Base-by-base conservation (phyloP, 2,113 vertebrate species). In the Caloenas nicobarica region DNA sequence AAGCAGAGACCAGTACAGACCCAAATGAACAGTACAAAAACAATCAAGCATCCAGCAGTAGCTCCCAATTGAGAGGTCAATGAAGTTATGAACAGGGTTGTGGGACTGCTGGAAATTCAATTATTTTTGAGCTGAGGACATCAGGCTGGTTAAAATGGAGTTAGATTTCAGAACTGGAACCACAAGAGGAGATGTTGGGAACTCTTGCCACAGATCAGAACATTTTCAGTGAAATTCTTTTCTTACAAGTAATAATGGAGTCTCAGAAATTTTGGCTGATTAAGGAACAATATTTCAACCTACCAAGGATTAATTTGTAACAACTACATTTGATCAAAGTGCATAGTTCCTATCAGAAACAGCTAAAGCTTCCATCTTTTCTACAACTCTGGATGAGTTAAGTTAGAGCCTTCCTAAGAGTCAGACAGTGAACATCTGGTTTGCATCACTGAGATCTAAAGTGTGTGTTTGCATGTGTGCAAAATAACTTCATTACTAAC, bases 381-480 rank as follows among this genome's bases (percentile, higher is more conserved):
- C 60, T 90, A 28, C 33, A 70, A 77, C 11, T 51, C 40, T 56
- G 26, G 85, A 68, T 54, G 46, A 91, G 71, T 81, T 91, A 91
- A 88, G 80, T 86, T 51, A 62, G 50, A 70, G 28, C 53, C 34
- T 93, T 85, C 38, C 34, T 86, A 90, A 33, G 72, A 90, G 68
- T 90, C 90, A 95, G 94, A 91, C 79, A 86, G 64, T 36, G 64
- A 86, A 84, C 95, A 96, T 95, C 91, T 96, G 94, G 85, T 94
- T 96, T 70, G 21, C 56, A 94, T 95, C 93, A 90, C 64, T 42
- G 65, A 88, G 92, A 90, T 92, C 48, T 83, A 23, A 94, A 93
- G 64, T 66, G 64, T 89, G 36, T 95, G 72, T 74, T 91, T 90
- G 69, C 72, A 71, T 94, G 64, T 48, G 61, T 72, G 81, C 65